These are phyloP conservation scores for Neodiprion virginianus DNA, from an alignment of 1,140 invertebrate genomes.

Conservation along the genomic window DNA sequence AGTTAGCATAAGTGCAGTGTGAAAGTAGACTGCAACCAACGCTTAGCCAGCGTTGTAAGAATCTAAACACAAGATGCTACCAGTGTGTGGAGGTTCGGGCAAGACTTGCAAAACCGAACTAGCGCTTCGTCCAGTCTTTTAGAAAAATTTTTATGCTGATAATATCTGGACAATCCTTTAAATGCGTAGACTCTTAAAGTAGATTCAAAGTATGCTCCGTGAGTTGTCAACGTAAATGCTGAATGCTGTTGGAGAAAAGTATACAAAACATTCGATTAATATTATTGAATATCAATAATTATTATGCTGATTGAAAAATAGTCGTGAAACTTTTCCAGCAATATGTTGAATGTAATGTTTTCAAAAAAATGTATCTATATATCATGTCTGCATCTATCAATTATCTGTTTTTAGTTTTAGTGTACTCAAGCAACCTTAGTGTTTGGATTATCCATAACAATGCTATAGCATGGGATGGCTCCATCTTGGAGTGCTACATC, in stretches of 20 bases:
- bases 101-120: conserved; percentile 65
- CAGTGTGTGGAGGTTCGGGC: conserved; percentile 67
- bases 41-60: neutral
- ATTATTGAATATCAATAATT: conserved; percentile 6
- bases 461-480: conserved; percentile 70
- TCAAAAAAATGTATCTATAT: neutral
- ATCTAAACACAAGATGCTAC: conserved; percentile 48
- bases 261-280: conserved; percentile 10
- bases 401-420: neutral
- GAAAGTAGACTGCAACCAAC: neutral
- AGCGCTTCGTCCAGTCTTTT: conserved; percentile 66
- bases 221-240: conserved; percentile 38
- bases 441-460: conserved; percentile 71
- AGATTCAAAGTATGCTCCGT: conserved; percentile 46
- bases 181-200: conserved; percentile 64
- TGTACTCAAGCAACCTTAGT: conserved; percentile 59
- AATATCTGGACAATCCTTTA: conserved; percentile 64
- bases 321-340: neutral
- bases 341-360: neutral
- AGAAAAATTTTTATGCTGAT: conserved; percentile 62
- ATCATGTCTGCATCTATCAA: neutral
- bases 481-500: conserved; percentile 61
- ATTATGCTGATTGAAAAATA: conserved; percentile 1
- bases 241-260: conserved; percentile 36
- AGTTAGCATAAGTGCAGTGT: neutral